Conservation (phyloP, 2,888 invertebrate species). For the Uloborus plumipes region DNA sequence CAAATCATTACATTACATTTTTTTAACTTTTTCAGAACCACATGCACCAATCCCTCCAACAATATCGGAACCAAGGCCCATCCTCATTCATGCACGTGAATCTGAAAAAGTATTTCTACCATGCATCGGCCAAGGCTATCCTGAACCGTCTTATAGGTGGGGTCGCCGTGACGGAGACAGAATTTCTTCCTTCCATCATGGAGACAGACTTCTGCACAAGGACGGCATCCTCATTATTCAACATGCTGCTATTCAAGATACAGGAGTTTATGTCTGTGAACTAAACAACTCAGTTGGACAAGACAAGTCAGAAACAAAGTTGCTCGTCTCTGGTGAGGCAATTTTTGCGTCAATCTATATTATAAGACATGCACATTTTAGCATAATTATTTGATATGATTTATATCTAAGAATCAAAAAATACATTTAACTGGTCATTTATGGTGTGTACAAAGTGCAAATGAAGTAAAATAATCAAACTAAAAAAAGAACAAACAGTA, state of each 20-base stretch:
- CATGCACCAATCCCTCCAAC: slow-evolving; percentile 62
- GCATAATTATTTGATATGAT: too few relatives aligned
- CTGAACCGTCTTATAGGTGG: slow-evolving; percentile 71
- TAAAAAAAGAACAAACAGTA: too few relatives aligned
- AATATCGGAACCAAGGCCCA: slow-evolving; percentile 61
- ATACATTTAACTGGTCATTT: too few relatives aligned
- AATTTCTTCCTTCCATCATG: slow-evolving; percentile 39
- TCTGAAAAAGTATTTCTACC: slow-evolving; percentile 70
- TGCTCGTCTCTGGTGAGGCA: slow-evolving; percentile 70
- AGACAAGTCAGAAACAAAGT: slow-evolving; percentile 68
- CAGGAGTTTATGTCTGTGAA: slow-evolving; percentile 71
- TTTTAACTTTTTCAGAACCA: slow-evolving; percentile 43
- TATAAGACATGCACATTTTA: too few relatives aligned
- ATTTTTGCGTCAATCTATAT: too few relatives aligned
- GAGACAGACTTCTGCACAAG: slow-evolving; percentile 67
- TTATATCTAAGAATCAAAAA: too few relatives aligned
- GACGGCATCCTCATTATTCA: slow-evolving; percentile 71
- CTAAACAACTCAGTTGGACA: slow-evolving; percentile 70
- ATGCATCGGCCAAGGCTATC: slow-evolving; percentile 72
- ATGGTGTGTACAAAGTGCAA: too few relatives aligned
- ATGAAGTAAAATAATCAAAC: too few relatives aligned
- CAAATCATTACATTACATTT: too few relatives aligned
- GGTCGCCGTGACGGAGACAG: slow-evolving; percentile 66
- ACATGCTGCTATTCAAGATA: slow-evolving; percentile 68
- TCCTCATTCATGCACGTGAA: slow-evolving; percentile 42